Base-by-base conservation (phyloP, 2,113 vertebrate genomes). In the Sphyrna mokarran region DNA sequence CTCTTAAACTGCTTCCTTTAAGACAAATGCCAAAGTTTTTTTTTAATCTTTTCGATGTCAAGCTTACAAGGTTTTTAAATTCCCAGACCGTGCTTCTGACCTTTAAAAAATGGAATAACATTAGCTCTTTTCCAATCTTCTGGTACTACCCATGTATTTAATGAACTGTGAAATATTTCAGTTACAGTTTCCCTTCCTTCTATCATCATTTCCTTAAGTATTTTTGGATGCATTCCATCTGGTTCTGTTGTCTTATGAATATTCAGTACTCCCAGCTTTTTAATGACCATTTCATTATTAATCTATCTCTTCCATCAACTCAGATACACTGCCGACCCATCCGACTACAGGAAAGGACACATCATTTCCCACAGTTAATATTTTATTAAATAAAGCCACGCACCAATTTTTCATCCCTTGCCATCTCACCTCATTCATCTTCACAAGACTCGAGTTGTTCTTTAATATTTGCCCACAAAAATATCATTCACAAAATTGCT, bases 211-310 rank as follows among this genome's bases (percentile, higher is more conserved):
- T 95, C 94, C 69, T 95, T 72, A 95, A 95, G 94, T 70, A 95
- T 70, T 95, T 95, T 76, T 95, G 94, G 94, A 95, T 95, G 94
- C 94, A 72, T 95, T 95, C 94, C 94, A 95, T 95, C 94, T 72
- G 94, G 94, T 95, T 72, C 94, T 95, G 94, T 95, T 94, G 66
- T 94, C 94, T 72, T 95, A 95, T 95, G 94, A 95, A 95, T 95
- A 95, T 95, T 95, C 94, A 95, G 66, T 37, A 54, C 68, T 95
- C 3, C 54, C 48, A 54, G 29, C 1, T 16, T 95, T 70, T 72
- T 72, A 95, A 95, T 72, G 94, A 95, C 68, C 94, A 72, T 95
- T 72, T 76, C 66, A 72, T 95, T 95, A 72, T 43, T 95, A 94
- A 94, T 94, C 91, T 94, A 40, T 94, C 91, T 69, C 68, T 20